A percentile compares a stretch with the other conserved stretches of the same genome.
These are phyloP conservation scores for Sisyra nigra DNA, from an alignment of 2,888 invertebrate species.

Conservation along the genomic window DNA sequence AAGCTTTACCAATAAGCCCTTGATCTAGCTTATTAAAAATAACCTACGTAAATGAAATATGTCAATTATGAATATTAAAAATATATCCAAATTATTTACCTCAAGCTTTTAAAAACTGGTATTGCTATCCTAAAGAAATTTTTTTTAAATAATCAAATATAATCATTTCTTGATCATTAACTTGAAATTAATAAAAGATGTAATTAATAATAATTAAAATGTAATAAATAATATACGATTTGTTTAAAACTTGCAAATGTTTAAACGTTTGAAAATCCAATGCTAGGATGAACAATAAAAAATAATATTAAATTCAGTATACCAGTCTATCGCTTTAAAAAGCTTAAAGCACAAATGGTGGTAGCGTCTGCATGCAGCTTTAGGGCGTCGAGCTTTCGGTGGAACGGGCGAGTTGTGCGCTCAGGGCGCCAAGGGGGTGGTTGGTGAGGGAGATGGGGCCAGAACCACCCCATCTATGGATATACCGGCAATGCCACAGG, in stretches of 20 bases:
- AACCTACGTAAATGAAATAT: too few relatives aligned
- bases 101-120: too few relatives aligned
- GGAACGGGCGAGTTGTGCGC: not conserved
- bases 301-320: conserved; percentile 3
- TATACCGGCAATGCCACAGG: too few relatives aligned
- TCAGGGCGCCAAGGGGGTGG: conserved; percentile 4
- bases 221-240: too few relatives aligned
- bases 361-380: conserved; percentile 4
- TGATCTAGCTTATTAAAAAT: too few relatives aligned
- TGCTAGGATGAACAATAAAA: not conserved
- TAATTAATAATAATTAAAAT: too few relatives aligned
- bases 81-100: too few relatives aligned
- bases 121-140: too few relatives aligned
- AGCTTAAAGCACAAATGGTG: conserved; percentile 6
- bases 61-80: too few relatives aligned
- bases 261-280: not conserved
- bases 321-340: conserved; percentile 5
- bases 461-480: too few relatives aligned
- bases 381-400: not conserved
- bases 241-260: too few relatives aligned
- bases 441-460: not conserved
- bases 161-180: not conserved
- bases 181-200: not conserved
- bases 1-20: too few relatives aligned
- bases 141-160: not conserved